These are phyloP conservation scores for Tenthredo scrophulariae DNA, from an alignment of 2,888 invertebrate genomes.

Conservation along the genomic window DNA sequence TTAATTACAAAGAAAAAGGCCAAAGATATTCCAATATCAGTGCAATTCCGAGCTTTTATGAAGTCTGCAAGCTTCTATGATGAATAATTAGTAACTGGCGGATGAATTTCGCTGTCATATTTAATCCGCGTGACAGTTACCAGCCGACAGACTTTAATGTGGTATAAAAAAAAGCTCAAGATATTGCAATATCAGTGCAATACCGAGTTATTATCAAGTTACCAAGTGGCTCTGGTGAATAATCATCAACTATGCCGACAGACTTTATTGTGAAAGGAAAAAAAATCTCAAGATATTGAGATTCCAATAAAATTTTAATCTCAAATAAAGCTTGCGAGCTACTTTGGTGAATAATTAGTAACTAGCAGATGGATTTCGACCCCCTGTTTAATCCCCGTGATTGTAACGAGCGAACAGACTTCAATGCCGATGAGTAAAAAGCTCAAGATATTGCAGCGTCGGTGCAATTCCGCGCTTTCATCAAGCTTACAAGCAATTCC, in stretches of 20 bases:
- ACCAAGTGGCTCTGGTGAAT: no score
- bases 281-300: not conserved
- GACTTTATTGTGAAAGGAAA: not conserved
- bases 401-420: not conserved
- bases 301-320: not conserved
- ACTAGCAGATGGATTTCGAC: not conserved
- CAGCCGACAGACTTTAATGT: not conserved
- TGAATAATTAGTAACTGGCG: not conserved
- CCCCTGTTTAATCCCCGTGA: not conserved
- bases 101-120: not conserved
- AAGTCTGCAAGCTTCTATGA: not conserved
- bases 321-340: not conserved
- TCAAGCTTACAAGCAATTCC: conserved; percentile 15
- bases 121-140: not conserved
- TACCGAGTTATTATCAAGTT: not conserved
- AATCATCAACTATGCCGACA: not conserved
- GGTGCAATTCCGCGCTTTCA: not conserved
- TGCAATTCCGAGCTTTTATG: not conserved
- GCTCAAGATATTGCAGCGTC: not conserved
- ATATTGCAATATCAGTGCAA: not conserved
- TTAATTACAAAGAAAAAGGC: not conserved
- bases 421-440: not conserved
- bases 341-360: not conserved
- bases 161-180: not conserved
- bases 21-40: not conserved